Percentiles rank a stretch among this genome's conserved stretches.
These are phyloP conservation scores for Branchellion lobata DNA, from an alignment of 2,888 invertebrate species.

Conservation along the genomic window DNA sequence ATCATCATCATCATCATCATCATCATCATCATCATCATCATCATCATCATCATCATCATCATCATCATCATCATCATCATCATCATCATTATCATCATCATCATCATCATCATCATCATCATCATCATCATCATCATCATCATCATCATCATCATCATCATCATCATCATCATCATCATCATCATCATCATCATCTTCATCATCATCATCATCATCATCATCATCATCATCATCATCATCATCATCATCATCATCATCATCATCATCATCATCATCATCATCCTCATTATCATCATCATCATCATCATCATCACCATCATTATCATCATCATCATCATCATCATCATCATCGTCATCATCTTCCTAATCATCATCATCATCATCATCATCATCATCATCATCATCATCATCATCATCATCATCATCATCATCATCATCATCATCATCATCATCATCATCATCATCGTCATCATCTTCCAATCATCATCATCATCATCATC, in stretches of 20 bases:
- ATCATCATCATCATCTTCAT: slow-evolving; percentile 7
- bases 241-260: not conserved
- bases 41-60: not conserved
- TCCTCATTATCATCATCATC: not conserved
- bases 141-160: not conserved
- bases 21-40: not conserved
- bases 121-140: slow-evolving; percentile 3
- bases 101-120: slow-evolving; percentile 3
- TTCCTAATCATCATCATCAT: too few species aligned
- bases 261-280: too few species aligned
- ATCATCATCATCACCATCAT: not conserved
- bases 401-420: too few species aligned
- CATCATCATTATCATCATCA: not conserved
- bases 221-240: not conserved
- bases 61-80: slow-evolving; percentile 3
- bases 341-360: too few species aligned
- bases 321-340: not conserved
- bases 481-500: too few species aligned
- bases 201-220: not conserved
- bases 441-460: slow-evolving; percentile 1
- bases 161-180: not conserved
- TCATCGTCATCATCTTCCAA: too few species aligned
- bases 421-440: not conserved
- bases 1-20: too few species aligned
- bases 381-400: too few species aligned